phyloP scores from a whole-genome alignment of 2,888 invertebrate species.

The Clepsis dumicolana region DNA sequence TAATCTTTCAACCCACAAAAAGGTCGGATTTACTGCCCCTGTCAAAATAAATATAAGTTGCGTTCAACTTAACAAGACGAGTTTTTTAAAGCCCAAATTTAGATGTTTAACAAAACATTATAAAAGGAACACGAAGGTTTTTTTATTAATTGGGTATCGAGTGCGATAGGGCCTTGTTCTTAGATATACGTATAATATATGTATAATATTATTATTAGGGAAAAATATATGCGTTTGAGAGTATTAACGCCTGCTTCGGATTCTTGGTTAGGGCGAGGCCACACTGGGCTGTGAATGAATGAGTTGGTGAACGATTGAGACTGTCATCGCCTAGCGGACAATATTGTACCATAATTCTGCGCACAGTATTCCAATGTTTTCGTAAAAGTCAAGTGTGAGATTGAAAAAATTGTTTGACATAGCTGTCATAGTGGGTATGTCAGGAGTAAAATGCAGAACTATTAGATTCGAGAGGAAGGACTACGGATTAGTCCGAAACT shows the following conservation, averaged over 20 bases:
- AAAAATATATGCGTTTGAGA: conserved; percentile 64
- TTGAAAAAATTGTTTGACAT: too few species aligned
- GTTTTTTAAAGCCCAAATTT: conserved; percentile 71
- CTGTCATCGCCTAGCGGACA: too few species aligned
- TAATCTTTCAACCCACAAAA: conserved; percentile 77
- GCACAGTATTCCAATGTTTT: too few species aligned
- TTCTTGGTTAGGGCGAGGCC: conserved; percentile 56
- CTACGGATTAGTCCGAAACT: too few species aligned
- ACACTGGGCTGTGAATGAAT: conserved; percentile 48
- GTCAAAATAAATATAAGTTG: conserved; percentile 79
- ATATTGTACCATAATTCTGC: too few species aligned
- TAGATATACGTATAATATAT: conserved; percentile 46
- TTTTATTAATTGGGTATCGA: conserved; percentile 80
- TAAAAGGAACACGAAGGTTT: conserved; percentile 61
- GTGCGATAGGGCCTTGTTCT: conserved; percentile 59
- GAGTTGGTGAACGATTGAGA: neutral
- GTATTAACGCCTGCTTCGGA: conserved; percentile 65
- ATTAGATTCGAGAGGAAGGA: too few species aligned
- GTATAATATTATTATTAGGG: conserved; percentile 56
- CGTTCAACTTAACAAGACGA: conserved; percentile 64
- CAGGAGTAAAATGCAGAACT: too few species aligned
- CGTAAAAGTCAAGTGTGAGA: too few species aligned
- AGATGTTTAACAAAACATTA: conserved; percentile 83
- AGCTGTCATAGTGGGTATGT: too few species aligned
- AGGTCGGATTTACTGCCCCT: conserved; percentile 69